Evolutionary conservation across 1,140 invertebrate species (phyloP).

Genomic region (Neodiprion lecontei): DNA sequence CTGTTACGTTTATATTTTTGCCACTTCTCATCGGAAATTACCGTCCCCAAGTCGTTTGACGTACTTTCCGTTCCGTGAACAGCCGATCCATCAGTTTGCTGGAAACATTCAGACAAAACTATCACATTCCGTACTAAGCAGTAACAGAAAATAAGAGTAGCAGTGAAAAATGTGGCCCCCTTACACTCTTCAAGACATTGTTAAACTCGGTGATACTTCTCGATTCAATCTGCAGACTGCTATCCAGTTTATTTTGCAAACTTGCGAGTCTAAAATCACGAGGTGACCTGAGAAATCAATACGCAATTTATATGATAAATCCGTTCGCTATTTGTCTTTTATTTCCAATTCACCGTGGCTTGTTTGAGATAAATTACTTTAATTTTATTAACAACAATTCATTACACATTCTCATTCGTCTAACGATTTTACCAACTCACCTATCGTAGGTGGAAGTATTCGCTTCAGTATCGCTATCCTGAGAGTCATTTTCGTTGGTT

Average conservation of each 20-base stretch:
- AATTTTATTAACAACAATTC: no score
- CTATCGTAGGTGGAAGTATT: background rate
- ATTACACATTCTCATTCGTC: no score
- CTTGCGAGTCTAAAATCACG: no score
- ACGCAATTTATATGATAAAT: background rate
- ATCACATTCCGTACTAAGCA: background rate
- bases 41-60: conserved; percentile 12
- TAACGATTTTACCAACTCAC: background rate
- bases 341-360: background rate
- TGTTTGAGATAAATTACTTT: no score
- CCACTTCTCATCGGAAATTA: conserved; percentile 14
- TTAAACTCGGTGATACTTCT: conserved; percentile 40
- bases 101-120: background rate
- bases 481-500: background rate
- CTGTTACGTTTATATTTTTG: conserved; percentile 13
- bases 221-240: conserved; percentile 17
- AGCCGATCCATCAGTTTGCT: conserved; percentile 4
- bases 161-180: conserved; percentile 14
- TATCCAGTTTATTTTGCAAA: background rate
- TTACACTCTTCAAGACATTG: conserved; percentile 34
- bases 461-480: background rate
- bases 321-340: background rate
- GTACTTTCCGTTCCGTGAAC: conserved; percentile 15
- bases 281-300: background rate
- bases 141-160: background rate